Evolutionary conservation across 2,113 vertebrate genomes (phyloP).

Genomic region (Laticauda colubrina): DNA sequence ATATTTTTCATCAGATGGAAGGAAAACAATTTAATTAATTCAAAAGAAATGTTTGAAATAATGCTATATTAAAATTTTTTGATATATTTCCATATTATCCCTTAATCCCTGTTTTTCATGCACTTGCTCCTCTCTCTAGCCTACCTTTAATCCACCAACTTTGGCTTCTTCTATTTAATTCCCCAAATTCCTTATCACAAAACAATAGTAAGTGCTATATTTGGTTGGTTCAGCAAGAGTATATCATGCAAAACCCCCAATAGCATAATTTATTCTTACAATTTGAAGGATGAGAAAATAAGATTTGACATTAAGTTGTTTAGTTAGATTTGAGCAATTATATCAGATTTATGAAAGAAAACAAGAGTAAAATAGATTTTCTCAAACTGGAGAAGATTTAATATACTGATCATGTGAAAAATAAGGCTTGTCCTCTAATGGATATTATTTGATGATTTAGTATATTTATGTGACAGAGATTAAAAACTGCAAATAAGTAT

Average conservation of each 20-base stretch:
- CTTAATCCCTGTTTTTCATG: background rate
- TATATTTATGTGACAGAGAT: background rate
- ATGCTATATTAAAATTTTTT: background rate
- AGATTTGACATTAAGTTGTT: background rate
- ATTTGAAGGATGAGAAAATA: background rate
- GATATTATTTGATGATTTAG: background rate
- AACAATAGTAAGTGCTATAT: background rate
- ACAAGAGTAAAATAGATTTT: background rate
- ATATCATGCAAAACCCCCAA: background rate
- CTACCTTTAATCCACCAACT: background rate
- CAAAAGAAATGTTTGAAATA: background rate
- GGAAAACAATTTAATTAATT: background rate
- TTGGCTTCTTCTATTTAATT: background rate
- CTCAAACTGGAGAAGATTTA: background rate
- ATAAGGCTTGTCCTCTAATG: background rate
- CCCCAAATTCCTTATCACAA: background rate
- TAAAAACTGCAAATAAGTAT: background rate
- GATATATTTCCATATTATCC: background rate
- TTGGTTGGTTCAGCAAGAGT: background rate
- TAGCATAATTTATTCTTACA: background rate
- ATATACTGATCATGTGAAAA: slow-evolving; percentile 2
- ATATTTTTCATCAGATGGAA: background rate
- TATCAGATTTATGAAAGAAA: background rate
- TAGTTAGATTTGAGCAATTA: background rate
- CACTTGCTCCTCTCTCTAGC: background rate